A percentile compares a stretch with the other conserved stretches of the same genome.
These are phyloP conservation scores for Sthenelais limicola DNA, from an alignment of 2,888 invertebrate species.

Conservation along the genomic window DNA sequence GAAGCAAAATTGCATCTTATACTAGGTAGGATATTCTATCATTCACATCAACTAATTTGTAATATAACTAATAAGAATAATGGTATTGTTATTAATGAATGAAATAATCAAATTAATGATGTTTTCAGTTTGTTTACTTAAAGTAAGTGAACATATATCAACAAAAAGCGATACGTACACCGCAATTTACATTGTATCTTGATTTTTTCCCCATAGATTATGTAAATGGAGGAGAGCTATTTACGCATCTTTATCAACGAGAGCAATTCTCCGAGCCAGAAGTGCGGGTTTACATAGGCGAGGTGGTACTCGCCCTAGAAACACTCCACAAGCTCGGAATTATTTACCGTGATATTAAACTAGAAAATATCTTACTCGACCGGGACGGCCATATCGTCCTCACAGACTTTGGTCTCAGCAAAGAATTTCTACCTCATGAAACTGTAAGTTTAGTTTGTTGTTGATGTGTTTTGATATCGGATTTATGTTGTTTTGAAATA, in stretches of 20 bases:
- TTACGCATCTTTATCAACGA: constrained; percentile 95
- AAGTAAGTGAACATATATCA: no score
- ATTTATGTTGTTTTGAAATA: not conserved
- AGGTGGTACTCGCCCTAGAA: constrained; percentile 95
- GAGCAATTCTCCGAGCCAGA: constrained; percentile 92
- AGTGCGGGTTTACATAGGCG: constrained; percentile 94
- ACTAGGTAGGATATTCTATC: constrained; percentile 93
- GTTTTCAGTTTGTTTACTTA: no score
- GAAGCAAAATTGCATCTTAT: constrained; percentile 96
- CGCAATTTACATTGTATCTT: no score
- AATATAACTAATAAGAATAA: no score
- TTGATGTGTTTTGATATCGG: no score
- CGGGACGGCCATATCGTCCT: constrained; percentile 94
- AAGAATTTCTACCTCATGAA: constrained; percentile 86
- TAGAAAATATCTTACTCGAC: constrained; percentile 97
- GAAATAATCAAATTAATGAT: no score
- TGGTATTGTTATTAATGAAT: no score
- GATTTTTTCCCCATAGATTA: no score
- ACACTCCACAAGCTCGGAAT: constrained; percentile 97
- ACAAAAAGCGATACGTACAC: no score
- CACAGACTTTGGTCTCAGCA: constrained; percentile 97
- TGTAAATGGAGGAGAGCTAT: constrained; percentile 96
- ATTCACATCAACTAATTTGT: no score
- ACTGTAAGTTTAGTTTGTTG: constrained; percentile 73
- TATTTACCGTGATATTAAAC: constrained; percentile 97